Percentiles rank a stretch among this genome's conserved stretches.
Conservation (phyloP, 2,888 invertebrate genomes). For the Tachina fera region DNA sequence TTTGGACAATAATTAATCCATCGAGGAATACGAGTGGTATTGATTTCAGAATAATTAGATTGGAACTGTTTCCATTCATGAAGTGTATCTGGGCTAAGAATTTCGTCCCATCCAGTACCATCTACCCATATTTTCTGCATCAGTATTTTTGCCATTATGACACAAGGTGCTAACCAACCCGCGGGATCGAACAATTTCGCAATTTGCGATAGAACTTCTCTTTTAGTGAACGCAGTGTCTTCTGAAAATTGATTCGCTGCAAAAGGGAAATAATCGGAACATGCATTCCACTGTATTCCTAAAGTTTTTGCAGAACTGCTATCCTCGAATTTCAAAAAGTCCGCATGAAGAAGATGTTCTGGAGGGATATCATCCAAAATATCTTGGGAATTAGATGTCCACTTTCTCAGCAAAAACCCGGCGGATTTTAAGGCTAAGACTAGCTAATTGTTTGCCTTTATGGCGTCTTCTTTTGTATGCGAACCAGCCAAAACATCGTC, state of each 20-base stretch:
- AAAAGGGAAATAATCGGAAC: constrained; percentile 54
- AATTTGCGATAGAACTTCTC: constrained; percentile 61
- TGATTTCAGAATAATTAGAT: constrained; percentile 36
- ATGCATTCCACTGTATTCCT: constrained; percentile 67
- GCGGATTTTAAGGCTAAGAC: neutral
- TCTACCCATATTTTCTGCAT: constrained; percentile 70
- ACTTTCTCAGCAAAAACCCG: neutral
- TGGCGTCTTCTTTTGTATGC: constrained; percentile 4
- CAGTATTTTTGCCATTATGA: constrained; percentile 64
- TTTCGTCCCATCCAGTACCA: constrained; percentile 62
- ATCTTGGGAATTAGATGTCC: neutral
- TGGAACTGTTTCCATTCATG: constrained; percentile 49
- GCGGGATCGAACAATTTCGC: constrained; percentile 68
- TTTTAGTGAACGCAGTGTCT: constrained; percentile 38
- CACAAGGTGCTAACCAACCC: constrained; percentile 62
- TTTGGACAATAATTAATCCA: constrained; percentile 48
- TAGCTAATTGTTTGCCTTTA: constrained; percentile 1
- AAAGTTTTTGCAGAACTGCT: constrained; percentile 45
- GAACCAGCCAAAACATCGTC: constrained; percentile 63
- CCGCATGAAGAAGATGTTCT: constrained; percentile 11
- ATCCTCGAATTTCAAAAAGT: constrained; percentile 21
- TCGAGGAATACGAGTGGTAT: constrained; percentile 52
- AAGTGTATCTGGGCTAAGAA: constrained; percentile 19
- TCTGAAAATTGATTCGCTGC: neutral
- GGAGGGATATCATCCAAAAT: neutral